Base-by-base conservation (phyloP, 35 echinoderm and acorn worm species). In the Chiridota heheva region DNA sequence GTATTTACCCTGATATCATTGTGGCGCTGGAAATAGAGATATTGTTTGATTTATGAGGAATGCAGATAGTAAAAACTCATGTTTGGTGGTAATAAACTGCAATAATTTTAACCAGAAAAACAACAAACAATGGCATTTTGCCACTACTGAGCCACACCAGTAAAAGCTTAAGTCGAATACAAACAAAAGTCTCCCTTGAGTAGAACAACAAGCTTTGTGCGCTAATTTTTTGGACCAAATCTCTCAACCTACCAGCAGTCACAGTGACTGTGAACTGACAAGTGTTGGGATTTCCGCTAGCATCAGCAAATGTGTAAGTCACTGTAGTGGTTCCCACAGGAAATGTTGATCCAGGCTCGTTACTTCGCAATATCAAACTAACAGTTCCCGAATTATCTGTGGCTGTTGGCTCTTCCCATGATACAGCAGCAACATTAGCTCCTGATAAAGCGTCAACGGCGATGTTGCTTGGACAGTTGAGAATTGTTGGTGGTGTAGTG, bases 361-460 rank as follows among this genome's bases (percentile, higher is more conserved):
- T n/a, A n/a, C n/a, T n/a, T n/a, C n/a, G n/a, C n/a, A 46, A 77
- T 16, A 31, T 45, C 35, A 82, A 44, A 55, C 7, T 69, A 28
- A 44, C 62, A 1, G 62, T 82, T 40, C 82, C 82, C 2, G 82
- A 84, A 61, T 67, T 79, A 28, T 87, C 84, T 5, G 73, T 78
- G 22, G 84, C 84, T 3, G 84, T 87, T 7, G 84, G 72, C 53
- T 67, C 84, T 12, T 33, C 30, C 40, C 76, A 63, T 0, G 51
- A 17, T 2, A 86, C 71, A 33, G 69, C 25, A 29, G 35, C 27
- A 7, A 31, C 43, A 7, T 26, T 51, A 33, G 28, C 49, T 5
- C 74, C 74, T 7, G 73, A 40, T 42, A 66, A 29, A 35, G 79
- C 61, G 30, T 60, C 69, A 26, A 10, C 32, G 5, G 34, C 49